A percentile compares a stretch with the other conserved stretches of the same genome.
These are phyloP conservation scores for Diloba caeruleocephala DNA, from an alignment of 2,888 invertebrate species.

Conservation along the genomic window DNA sequence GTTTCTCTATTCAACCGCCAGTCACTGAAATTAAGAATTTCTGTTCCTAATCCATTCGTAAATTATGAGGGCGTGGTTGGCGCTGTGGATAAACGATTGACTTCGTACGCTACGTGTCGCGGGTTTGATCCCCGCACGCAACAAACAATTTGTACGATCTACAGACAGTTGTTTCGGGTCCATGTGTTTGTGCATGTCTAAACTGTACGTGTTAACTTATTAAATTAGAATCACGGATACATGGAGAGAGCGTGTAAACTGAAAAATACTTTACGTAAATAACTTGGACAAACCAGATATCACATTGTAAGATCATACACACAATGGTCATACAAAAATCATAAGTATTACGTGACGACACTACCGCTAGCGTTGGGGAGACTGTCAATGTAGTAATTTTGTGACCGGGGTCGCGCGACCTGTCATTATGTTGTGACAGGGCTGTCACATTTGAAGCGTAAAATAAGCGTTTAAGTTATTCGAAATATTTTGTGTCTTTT, in stretches of 20 bases:
- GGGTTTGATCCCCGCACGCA: too few species aligned
- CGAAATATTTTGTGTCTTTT: not conserved
- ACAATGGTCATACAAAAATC: slow-evolving; percentile 15
- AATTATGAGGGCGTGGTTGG: too few species aligned
- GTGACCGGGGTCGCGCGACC: slow-evolving; percentile 68
- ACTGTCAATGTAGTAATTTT: slow-evolving; percentile 70
- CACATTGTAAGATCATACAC: slow-evolving; percentile 5
- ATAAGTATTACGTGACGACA: slow-evolving; percentile 33
- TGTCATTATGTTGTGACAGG: slow-evolving; percentile 72
- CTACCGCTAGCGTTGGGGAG: slow-evolving; percentile 14
- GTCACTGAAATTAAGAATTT: too few species aligned
- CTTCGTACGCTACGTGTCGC: too few species aligned
- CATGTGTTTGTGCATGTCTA: too few species aligned
- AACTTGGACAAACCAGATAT: not conserved
- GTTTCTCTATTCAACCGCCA: too few species aligned
- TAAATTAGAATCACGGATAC: too few species aligned
- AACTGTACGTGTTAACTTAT: too few species aligned
- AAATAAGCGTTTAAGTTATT: slow-evolving; percentile 18
- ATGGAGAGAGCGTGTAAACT: not conserved
- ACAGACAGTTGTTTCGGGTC: too few species aligned
- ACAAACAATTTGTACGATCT: too few species aligned
- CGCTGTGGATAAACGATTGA: too few species aligned
- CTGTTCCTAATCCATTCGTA: too few species aligned
- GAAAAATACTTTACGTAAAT: slow-evolving; percentile 1
- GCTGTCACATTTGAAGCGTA: slow-evolving; percentile 28